Evolutionary conservation across 2,888 invertebrate genomes (phyloP), one percentile per base, ranked within the genome.

Genomic region (Osmoderma eremita): DNA sequence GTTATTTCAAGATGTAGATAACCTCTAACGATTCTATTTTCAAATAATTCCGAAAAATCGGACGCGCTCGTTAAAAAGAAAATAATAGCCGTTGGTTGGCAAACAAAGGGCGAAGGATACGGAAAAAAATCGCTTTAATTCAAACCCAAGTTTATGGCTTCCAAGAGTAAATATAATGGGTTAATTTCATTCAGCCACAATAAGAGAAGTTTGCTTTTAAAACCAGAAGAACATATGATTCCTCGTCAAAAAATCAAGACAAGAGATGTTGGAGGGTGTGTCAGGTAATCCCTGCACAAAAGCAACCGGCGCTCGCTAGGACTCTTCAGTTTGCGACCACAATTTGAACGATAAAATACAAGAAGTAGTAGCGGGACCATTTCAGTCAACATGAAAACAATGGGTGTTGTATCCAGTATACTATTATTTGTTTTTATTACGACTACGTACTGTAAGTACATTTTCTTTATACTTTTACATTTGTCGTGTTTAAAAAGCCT

Each of bases 231-330:
- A 67, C 63, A 67, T 67, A 63, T 61, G 67, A 67, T 50, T 62
- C 62, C 63, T 67, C 63, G 51, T 67, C 67, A 67, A 63, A 67
- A 63, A 67, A 54, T 54, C 54, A 67, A 62, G 67, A 63, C 54
- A 63, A 51, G 63, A 63, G 51, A 51, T 63, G 63, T 58, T 62
- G 73, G 73, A 76, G 76, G 76, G 76, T 76, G 76, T 75, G 77
- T 77, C 77, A 78, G 77, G 77, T 74, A 73, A 73, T 75, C 74
- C 69, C 69, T 72, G 75, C 75, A 78, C 78, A 78, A 78, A 78
- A 78, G 76, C 75, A 76, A 73, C 75, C 75, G 70, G 75, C 74
- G 73, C 73, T 58, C 71, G 72, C 72, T 70, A 70, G 72, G 72
- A 73, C 71, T 70, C 71, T 74, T 75, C 75, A 77, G 76, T 77